These are phyloP conservation scores for Sardinella longiceps DNA, from an alignment of 2,797 vertebrate species.

Conservation along the genomic window DNA sequence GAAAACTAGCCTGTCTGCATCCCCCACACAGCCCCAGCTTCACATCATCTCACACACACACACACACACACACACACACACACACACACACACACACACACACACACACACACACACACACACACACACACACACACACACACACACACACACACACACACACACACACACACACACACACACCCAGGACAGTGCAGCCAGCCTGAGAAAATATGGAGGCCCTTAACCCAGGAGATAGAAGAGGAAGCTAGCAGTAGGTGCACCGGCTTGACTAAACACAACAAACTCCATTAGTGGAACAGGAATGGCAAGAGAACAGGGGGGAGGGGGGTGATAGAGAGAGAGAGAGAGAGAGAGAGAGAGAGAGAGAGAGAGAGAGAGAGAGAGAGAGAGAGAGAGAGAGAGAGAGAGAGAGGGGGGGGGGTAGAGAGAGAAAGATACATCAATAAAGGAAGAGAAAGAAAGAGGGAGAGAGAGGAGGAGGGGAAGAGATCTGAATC, in stretches of 20 bases:
- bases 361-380: not conserved
- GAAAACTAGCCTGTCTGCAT: not conserved
- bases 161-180: no score
- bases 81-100: no score
- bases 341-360: not conserved
- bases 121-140: no score
- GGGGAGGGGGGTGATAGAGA: constrained; percentile 57
- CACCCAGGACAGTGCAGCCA: not conserved
- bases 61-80: no score
- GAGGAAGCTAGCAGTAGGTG: not conserved
- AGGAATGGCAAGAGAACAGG: no score
- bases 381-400: not conserved
- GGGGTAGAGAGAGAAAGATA: not conserved
- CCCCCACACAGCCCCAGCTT: no score
- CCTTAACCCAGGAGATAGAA: not conserved
- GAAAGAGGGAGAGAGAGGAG: constrained; percentile 39
- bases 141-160: no score
- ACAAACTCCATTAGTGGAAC: constrained; percentile 2
- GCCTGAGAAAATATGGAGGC: not conserved
- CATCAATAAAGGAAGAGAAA: not conserved
- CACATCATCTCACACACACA: no score
- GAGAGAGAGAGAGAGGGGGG: not conserved
- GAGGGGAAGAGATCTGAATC: constrained; percentile 46
- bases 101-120: no score
- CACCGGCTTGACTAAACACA: not conserved